A percentile compares a stretch with the other conserved stretches of the same genome.
phyloP scores from a whole-genome alignment of 2,797 vertebrate species.

The Moxostoma hubbsi region DNA sequence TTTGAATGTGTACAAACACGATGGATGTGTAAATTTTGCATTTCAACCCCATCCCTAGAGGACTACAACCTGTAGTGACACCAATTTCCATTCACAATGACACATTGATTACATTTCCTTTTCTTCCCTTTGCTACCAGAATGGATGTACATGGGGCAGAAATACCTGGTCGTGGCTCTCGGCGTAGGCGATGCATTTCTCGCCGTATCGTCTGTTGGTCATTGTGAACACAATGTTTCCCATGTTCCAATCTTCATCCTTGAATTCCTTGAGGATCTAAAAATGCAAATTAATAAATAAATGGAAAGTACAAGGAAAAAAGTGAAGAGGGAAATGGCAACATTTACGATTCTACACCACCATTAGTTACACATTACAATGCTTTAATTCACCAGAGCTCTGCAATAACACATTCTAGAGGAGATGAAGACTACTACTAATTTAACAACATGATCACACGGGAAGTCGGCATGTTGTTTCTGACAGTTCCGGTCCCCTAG shows the following conservation, averaged over 20 bases:
- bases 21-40: conserved; percentile 56
- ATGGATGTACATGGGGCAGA: not conserved
- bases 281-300: not conserved
- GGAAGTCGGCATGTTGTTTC: too few species aligned
- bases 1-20: conserved; percentile 49
- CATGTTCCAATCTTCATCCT: conserved; percentile 97
- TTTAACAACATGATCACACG: not conserved
- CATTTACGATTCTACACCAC: conserved; percentile 11
- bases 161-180: conserved; percentile 97
- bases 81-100: conserved; percentile 56
- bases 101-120: conserved; percentile 57
- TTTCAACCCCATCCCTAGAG: conserved; percentile 42
- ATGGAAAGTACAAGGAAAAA: not conserved
- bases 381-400: too few species aligned
- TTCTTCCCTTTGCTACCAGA: conserved; percentile 1
- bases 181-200: conserved; percentile 95
- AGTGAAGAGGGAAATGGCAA: not conserved
- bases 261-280: conserved; percentile 93
- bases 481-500: too few species aligned
- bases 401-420: conserved; percentile 46
- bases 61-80: conserved; percentile 55
- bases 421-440: conserved; percentile 4
- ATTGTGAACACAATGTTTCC: conserved; percentile 90
- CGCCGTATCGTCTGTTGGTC: conserved; percentile 89
- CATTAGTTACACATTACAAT: not conserved